phyloP scores from a whole-genome alignment of 2,888 invertebrate species.

The Aplocera efformata region DNA sequence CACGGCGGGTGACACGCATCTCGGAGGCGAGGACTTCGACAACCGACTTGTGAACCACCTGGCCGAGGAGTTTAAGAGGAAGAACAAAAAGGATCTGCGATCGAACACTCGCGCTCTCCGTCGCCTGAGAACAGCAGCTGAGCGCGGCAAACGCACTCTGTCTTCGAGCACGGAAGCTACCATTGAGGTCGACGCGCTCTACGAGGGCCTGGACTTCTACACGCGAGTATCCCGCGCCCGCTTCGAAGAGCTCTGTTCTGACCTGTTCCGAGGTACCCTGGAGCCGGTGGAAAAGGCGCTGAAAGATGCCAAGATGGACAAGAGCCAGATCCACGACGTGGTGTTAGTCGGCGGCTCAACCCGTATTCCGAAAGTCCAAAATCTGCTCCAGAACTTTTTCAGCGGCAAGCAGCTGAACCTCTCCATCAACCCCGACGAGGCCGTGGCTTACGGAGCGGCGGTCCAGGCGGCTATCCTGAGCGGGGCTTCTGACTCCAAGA shows the following conservation, averaged over 20 bases:
- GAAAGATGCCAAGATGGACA: constrained; percentile 89
- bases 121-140: constrained; percentile 87
- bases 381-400: constrained; percentile 87
- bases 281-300: constrained; percentile 90
- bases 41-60: constrained; percentile 84
- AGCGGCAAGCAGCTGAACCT: constrained; percentile 86
- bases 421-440: constrained; percentile 90
- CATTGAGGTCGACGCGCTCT: constrained; percentile 88
- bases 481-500: constrained; percentile 85
- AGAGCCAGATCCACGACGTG: constrained; percentile 87
- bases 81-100: constrained; percentile 85
- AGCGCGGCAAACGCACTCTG: constrained; percentile 87
- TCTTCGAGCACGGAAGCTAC: constrained; percentile 88
- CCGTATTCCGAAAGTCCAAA: constrained; percentile 89
- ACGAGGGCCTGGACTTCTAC: constrained; percentile 85
- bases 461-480: constrained; percentile 87
- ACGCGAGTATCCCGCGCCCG: constrained; percentile 86
- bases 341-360: constrained; percentile 91
- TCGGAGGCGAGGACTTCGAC: constrained; percentile 88
- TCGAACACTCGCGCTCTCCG: constrained; percentile 84
- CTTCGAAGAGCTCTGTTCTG: constrained; percentile 87
- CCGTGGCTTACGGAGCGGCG: constrained; percentile 89
- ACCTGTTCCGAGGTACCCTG: constrained; percentile 86
- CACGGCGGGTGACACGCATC: constrained; percentile 90
- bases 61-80: constrained; percentile 86